Percentiles rank a stretch among this genome's conserved stretches.
Conservation (phyloP, 1,140 invertebrate species). For the Phymorhynchus buccinoides region DNA sequence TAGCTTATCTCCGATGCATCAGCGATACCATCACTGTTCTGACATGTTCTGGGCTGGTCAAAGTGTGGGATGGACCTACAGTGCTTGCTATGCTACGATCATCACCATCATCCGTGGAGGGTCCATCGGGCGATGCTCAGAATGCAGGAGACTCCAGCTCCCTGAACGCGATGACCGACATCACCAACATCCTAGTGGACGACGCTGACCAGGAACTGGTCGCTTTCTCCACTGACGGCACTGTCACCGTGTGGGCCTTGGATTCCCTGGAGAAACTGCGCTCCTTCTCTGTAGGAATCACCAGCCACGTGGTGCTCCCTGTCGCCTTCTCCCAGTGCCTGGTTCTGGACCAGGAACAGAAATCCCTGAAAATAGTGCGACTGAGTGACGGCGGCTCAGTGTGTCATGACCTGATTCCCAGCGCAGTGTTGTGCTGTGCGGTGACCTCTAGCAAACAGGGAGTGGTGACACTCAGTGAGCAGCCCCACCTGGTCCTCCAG, state of each 20-base stretch:
- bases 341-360: conserved; percentile 24
- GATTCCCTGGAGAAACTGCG: conserved; percentile 29
- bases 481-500: conserved; percentile 40
- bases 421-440: conserved; percentile 42
- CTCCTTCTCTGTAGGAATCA: conserved; percentile 43
- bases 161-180: conserved; percentile 15
- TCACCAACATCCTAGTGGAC: conserved; percentile 43
- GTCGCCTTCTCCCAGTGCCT: conserved; percentile 5
- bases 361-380: conserved; percentile 16
- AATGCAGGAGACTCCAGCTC: neutral
- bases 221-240: conserved; percentile 44
- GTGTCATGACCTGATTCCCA: conserved; percentile 36
- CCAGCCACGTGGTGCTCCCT: conserved; percentile 41
- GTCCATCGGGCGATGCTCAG: neutral
- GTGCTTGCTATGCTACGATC: neutral
- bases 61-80: conserved; percentile 25
- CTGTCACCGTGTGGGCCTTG: conserved; percentile 52
- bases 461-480: neutral
- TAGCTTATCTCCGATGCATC: conserved; percentile 9
- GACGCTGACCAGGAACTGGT: conserved; percentile 44
- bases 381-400: conserved; percentile 2
- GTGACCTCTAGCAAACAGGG: conserved; percentile 35
- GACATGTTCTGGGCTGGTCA: neutral
- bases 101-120: neutral
- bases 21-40: conserved; percentile 17